phyloP scores from a whole-genome alignment of 2,797 vertebrate species.

The Choloepus didactylus region DNA sequence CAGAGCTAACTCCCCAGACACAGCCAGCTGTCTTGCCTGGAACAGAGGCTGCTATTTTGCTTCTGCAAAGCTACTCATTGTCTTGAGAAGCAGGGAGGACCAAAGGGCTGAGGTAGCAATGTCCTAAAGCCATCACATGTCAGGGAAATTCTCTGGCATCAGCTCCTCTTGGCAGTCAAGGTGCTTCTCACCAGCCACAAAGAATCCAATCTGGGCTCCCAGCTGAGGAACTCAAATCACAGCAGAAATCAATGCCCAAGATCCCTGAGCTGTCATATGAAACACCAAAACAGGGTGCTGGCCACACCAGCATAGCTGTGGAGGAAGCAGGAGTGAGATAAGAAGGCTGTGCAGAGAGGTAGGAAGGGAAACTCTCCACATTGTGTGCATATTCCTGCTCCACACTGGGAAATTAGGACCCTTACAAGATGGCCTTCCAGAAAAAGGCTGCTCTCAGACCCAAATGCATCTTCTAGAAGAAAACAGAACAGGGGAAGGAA shows the following conservation, averaged over 20 bases:
- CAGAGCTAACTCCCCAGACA: slow-evolving; percentile 45
- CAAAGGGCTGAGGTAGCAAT: slow-evolving; percentile 38
- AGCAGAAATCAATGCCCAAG: slow-evolving; percentile 55
- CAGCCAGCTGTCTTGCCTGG: slow-evolving; percentile 46
- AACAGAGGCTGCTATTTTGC: slow-evolving; percentile 41
- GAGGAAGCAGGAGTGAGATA: slow-evolving; percentile 88
- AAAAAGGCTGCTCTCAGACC: slow-evolving; percentile 79
- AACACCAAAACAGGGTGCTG: slow-evolving; percentile 29
- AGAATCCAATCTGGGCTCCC: slow-evolving; percentile 48
- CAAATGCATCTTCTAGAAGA: slow-evolving; percentile 78
- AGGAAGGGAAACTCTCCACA: slow-evolving; percentile 78
- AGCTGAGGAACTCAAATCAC: slow-evolving; percentile 72
- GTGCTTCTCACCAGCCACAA: background rate
- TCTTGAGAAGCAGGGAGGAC: slow-evolving; percentile 47
- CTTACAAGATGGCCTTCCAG: slow-evolving; percentile 65
- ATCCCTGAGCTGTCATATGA: slow-evolving; percentile 59
- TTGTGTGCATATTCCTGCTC: slow-evolving; percentile 87
- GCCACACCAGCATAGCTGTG: slow-evolving; percentile 52
- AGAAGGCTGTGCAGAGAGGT: slow-evolving; percentile 84
- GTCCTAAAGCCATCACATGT: background rate
- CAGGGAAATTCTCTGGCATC: background rate
- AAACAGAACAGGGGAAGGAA: slow-evolving; percentile 69
- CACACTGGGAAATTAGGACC: slow-evolving; percentile 74
- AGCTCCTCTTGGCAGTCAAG: slow-evolving; percentile 67
- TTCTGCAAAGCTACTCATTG: slow-evolving; percentile 54